phyloP scores from a whole-genome alignment of 1,140 invertebrate genomes.

The Periplaneta americana region DNA sequence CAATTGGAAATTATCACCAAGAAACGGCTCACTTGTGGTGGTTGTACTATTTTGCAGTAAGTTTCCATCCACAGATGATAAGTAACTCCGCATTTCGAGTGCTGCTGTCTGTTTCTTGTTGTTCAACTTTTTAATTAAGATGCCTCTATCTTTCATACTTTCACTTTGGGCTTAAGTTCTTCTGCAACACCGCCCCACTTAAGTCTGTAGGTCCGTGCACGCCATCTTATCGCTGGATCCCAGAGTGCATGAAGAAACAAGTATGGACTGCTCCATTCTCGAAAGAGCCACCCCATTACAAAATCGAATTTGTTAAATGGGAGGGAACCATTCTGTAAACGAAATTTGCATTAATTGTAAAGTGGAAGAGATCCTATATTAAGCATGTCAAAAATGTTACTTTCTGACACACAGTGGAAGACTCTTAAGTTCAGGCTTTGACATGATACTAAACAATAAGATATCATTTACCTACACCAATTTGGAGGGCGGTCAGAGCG shows the following conservation, averaged over 20 bases:
- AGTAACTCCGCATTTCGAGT: neutral
- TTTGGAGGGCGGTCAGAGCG: no score
- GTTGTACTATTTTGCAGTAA: neutral
- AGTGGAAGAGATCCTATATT: no score
- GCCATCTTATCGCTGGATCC: constrained; percentile 85
- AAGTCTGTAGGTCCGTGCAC: constrained; percentile 80
- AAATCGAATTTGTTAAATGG: constrained; percentile 97
- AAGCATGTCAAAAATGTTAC: no score
- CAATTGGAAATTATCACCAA: neutral
- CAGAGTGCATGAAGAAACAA: constrained; percentile 77
- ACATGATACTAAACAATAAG: no score
- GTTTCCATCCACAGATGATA: neutral
- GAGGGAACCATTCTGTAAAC: constrained; percentile 77
- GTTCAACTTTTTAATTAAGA: neutral
- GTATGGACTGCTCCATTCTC: constrained; percentile 85
- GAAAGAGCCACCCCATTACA: constrained; percentile 91
- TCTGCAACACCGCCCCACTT: constrained; percentile 91
- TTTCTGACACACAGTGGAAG: no score
- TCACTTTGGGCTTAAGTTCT: constrained; percentile 62
- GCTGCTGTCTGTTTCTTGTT: neutral
- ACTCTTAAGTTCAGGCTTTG: no score
- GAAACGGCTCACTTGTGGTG: neutral
- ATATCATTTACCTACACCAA: no score
- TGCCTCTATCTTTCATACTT: constrained; percentile 21
- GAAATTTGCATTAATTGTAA: constrained; percentile 22